Base-by-base conservation (phyloP, 2,797 vertebrate genomes). In the Sebastes taczanowskii region DNA sequence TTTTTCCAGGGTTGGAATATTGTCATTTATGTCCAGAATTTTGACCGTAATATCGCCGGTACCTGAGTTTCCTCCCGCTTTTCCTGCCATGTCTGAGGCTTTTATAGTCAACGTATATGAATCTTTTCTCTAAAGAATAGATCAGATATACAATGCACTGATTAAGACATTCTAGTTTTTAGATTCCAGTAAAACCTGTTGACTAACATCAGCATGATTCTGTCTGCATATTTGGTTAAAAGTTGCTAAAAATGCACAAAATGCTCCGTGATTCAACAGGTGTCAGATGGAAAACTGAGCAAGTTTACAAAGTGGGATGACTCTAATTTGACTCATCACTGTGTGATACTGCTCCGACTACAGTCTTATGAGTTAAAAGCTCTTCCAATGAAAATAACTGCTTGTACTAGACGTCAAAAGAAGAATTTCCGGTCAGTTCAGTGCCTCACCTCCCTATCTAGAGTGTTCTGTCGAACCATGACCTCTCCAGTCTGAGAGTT, bases 21-120 rank as follows among this genome's bases (percentile, higher is more conserved):
- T 98, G 92, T 99, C 98, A 77, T 99, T 99, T 82, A 99, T 97
- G 88, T 99, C 99, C 79, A 92, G 38, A 86, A 99, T 74, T 64
- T 78, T 95, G 73, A 99, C 92, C 80, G 89, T 81, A 76, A 98
- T 78, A 67, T 93, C 88, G 30, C 95, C 96, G 0, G 83, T 95
- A 79, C 86, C 92, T 2, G 83, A 53, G 1, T 89, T 92, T 38
- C 96, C 97, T 11, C 49, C 82, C 1, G 0, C 0, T 7, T 1
- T 1, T 79, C 97, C 97, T 38, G 80, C 63, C 81, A 93, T 13
- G 58, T 99, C 98, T 59, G 89, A 91, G 4, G 93, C 98, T 92
- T 90, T 88, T 59, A 99, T 92, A 0, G 16, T 89, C 89, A 99
- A 86, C 9, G 68, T 95, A 66, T 98, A 98, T 13, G 89, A 95